phyloP scores from a whole-genome alignment of 1,140 invertebrate genomes.

The Bombus superbus region DNA sequence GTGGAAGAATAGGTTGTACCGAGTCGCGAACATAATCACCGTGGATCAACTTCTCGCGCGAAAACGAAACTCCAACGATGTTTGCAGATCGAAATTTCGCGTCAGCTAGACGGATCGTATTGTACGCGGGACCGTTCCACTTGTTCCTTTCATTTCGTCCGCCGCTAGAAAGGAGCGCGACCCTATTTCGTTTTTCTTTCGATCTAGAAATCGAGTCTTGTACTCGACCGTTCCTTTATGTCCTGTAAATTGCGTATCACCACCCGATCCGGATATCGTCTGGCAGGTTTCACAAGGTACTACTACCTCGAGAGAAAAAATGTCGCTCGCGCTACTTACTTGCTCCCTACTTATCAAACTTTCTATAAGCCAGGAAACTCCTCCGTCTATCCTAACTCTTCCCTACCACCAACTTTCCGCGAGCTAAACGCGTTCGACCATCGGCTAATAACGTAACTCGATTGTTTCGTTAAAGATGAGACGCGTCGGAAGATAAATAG shows the following conservation, averaged over 20 bases:
- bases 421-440: not conserved
- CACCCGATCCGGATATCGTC: conserved; percentile 44
- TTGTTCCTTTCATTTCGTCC: conserved; percentile 30
- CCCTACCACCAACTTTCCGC: not conserved
- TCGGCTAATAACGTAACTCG: not conserved
- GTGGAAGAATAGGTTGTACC: too few relatives aligned
- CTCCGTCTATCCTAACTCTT: not conserved
- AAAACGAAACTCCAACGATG: not conserved
- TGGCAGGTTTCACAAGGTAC: conserved; percentile 23
- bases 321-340: not conserved
- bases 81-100: not conserved
- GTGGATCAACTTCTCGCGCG: too few relatives aligned
- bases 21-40: not conserved
- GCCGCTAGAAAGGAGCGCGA: not conserved
- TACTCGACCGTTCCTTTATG: conserved; percentile 45
- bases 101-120: not conserved
- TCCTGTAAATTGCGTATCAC: conserved; percentile 30
- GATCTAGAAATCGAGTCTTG: conserved; percentile 31
- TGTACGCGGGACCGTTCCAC: not conserved
- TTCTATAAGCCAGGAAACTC: conserved; percentile 2
- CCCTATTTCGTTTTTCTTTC: conserved; percentile 24
- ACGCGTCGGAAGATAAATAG: not conserved
- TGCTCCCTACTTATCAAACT: conserved; percentile 17
- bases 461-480: too few relatives aligned
- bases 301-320: not conserved